Conservation (phyloP, 2,888 invertebrate genomes). For the Lapara coniferarum region DNA sequence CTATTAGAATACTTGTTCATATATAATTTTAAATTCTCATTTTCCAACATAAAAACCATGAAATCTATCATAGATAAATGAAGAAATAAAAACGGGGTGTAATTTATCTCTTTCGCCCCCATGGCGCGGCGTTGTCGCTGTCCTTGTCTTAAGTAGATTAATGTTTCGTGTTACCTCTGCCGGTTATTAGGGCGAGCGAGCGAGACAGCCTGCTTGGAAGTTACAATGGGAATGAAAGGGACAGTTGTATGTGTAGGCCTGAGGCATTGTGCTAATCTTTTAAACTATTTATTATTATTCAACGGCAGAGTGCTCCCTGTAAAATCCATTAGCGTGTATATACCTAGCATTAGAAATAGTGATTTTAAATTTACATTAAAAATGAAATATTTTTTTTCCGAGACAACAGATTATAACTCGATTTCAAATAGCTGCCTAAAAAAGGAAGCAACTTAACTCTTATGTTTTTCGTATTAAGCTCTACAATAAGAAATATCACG, state of each 20-base stretch:
- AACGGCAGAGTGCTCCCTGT: neutral
- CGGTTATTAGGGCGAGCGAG: neutral
- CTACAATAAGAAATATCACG: no score
- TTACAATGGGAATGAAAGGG: neutral
- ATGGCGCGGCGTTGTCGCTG: neutral
- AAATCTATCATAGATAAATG: conserved; percentile 1
- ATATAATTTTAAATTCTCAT: neutral
- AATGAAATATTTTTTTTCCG: no score
- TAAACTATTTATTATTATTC: neutral
- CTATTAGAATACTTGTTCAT: neutral
- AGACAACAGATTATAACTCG: no score
- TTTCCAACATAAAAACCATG: neutral
- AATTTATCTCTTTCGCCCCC: neutral
- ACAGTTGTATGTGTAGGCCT: neutral
- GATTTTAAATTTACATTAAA: no score
- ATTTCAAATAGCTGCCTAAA: no score
- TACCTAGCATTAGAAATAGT: no score
- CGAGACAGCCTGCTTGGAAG: neutral
- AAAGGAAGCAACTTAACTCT: no score
- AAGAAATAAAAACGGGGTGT: neutral
- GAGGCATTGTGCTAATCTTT: neutral
- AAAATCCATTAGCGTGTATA: neutral
- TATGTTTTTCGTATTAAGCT: no score
- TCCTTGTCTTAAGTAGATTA: neutral
- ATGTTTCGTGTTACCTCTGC: neutral